Evolutionary conservation across 2,113 vertebrate species (phyloP).

Genomic region (Sylvia atricapilla): DNA sequence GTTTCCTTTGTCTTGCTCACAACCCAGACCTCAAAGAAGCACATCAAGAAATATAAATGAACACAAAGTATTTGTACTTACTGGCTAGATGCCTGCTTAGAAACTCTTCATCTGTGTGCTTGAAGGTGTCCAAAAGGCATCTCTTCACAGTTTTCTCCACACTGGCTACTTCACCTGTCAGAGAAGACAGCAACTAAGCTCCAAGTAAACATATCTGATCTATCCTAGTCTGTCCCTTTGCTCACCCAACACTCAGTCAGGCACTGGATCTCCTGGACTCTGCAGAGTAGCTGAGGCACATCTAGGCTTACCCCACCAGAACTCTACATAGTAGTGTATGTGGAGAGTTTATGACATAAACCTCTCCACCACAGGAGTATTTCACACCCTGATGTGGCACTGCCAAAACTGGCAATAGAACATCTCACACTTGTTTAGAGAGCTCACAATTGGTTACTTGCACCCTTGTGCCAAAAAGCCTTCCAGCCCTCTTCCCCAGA

Average conservation of each 20-base stretch:
- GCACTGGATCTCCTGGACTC: no score
- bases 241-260: neutral
- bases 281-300: neutral
- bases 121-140: conserved; percentile 91
- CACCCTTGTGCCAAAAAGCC: neutral
- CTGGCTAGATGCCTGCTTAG: conserved; percentile 95
- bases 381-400: neutral
- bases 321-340: accelerated
- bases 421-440: neutral
- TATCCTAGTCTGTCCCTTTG: neutral
- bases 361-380: neutral
- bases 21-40: neutral
- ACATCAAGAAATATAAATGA: neutral
- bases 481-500: neutral
- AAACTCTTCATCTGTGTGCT: conserved; percentile 94
- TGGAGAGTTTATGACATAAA: neutral
- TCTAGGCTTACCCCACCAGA: neutral
- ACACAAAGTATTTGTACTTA: conserved; percentile 68
- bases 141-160: conserved; percentile 90
- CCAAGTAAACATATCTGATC: neutral
- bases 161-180: conserved; percentile 82
- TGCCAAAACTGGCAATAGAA: neutral
- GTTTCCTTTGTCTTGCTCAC: neutral
- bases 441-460: neutral
- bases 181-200: neutral